phyloP scores from a whole-genome alignment of 35 echinoderm and acorn worm genomes.

The Chiridota heheva region DNA sequence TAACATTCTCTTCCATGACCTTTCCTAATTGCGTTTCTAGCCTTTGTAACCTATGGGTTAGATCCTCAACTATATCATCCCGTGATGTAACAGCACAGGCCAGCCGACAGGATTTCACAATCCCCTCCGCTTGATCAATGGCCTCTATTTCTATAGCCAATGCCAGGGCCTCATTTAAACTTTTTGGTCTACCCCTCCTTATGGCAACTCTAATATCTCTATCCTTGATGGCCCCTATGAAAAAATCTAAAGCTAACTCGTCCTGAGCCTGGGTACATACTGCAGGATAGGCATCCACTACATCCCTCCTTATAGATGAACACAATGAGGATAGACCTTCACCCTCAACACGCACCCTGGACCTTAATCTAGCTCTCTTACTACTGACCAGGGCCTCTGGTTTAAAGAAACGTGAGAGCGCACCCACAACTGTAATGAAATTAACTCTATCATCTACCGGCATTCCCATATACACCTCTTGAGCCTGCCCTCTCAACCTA shows the following conservation, averaged over 20 bases:
- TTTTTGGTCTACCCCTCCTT: slow-evolving; percentile 1
- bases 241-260: slow-evolving; percentile 34
- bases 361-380: slow-evolving; percentile 4
- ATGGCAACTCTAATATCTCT: slow-evolving; percentile 12
- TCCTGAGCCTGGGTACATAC: neutral
- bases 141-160: slow-evolving; percentile 11
- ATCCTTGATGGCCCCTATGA: neutral
- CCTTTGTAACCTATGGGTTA: neutral
- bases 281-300: neutral
- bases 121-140: slow-evolving; percentile 8
- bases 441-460: neutral
- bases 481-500: slow-evolving; percentile 10
- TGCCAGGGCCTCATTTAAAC: neutral
- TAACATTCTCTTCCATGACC: slow-evolving; percentile 8
- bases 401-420: neutral
- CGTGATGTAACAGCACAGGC: neutral
- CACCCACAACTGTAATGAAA: slow-evolving; percentile 5
- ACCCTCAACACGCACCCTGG: neutral
- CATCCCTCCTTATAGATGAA: slow-evolving; percentile 32
- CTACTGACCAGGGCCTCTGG: neutral
- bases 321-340: slow-evolving; percentile 21
- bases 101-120: neutral
- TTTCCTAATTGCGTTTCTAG: neutral
- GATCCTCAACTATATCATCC: neutral
- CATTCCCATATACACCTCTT: slow-evolving; percentile 17